Evolutionary conservation across 2,113 vertebrate species (phyloP).

Genomic region (Cathartes aura): DNA sequence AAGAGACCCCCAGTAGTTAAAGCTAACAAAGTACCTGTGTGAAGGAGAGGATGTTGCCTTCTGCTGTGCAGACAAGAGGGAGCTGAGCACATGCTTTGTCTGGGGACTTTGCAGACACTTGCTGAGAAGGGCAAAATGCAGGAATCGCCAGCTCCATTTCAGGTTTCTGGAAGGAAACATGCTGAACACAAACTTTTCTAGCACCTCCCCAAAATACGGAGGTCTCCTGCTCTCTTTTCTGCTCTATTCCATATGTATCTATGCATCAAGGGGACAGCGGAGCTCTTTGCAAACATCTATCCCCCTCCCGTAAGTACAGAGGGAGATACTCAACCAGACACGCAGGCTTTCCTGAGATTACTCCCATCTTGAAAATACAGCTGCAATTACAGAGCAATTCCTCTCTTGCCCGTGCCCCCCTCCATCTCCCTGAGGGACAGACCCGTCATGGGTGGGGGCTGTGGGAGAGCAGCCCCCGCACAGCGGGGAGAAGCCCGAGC

Average conservation of each 20-base stretch:
- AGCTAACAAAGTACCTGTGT: background rate
- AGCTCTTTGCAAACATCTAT: background rate
- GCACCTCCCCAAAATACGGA: accelerated
- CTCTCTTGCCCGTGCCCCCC: background rate
- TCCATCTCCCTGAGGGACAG: background rate
- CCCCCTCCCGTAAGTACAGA: background rate
- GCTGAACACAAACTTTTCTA: background rate
- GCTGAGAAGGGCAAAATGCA: background rate
- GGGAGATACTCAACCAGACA: background rate
- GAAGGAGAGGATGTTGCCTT: background rate
- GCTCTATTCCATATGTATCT: accelerated
- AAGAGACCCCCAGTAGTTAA: background rate
- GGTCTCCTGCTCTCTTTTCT: background rate
- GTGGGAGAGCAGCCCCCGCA: background rate
- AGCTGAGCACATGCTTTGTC: background rate
- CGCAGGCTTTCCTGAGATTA: background rate
- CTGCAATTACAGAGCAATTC: background rate
- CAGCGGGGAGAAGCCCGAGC: background rate
- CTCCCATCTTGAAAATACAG: background rate
- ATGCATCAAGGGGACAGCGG: background rate
- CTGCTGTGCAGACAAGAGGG: background rate
- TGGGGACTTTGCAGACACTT: background rate
- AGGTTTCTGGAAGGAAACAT: background rate
- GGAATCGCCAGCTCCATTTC: background rate
- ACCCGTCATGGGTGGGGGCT: background rate